Conservation (phyloP, 2,888 invertebrate genomes). For the Eilema griseolum region DNA sequence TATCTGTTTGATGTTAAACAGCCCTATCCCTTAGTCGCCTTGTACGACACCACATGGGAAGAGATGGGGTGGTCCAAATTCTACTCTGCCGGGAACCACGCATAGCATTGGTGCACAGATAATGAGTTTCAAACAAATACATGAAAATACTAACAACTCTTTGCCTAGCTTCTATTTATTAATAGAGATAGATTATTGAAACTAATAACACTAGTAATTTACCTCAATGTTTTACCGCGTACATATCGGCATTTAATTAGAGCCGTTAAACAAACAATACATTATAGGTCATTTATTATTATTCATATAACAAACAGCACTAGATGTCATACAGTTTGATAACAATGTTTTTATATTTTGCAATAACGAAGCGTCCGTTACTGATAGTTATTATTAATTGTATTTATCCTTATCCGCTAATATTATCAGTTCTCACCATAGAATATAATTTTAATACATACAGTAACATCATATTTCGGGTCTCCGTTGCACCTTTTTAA, state of each 20-base stretch:
- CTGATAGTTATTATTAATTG: not conserved
- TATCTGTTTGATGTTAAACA: no score
- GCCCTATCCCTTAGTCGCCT: no score
- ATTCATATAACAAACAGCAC: not conserved
- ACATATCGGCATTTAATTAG: not conserved
- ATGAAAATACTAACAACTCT: no score
- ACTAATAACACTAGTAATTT: not conserved
- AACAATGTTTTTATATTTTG: slow-evolving; percentile 11
- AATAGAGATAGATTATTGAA: not conserved
- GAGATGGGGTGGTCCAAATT: no score
- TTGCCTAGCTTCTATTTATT: not conserved
- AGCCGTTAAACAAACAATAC: slow-evolving; percentile 9
- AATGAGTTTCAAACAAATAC: no score
- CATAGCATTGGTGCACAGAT: no score
- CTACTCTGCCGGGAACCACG: no score
- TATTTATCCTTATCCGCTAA: not conserved
- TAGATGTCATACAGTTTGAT: not conserved
- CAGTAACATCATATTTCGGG: no score
- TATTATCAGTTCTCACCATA: not conserved
- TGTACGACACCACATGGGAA: no score
- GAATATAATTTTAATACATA: not conserved
- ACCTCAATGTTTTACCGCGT: not conserved
- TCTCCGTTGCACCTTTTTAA: no score
- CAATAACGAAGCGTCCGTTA: not conserved
- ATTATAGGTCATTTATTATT: slow-evolving; percentile 5